Evolutionary conservation across 1,140 invertebrate genomes (phyloP).

Genomic region (Trypoxylus dichotomus): DNA sequence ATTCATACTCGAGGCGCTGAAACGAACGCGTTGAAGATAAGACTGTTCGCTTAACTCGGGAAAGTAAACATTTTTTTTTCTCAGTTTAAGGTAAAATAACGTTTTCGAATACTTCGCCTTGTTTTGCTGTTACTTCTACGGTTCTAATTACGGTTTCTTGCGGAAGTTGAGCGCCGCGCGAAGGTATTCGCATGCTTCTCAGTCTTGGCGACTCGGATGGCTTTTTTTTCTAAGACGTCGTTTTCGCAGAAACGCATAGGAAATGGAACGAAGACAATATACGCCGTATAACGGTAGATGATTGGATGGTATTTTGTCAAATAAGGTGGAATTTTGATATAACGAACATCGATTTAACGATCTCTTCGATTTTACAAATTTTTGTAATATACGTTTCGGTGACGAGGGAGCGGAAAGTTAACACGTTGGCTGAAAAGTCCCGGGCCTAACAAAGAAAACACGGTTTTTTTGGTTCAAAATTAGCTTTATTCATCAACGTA

Average conservation of each 20-base stretch:
- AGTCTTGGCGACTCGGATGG: not conserved
- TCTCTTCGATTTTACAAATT: too few relatives aligned
- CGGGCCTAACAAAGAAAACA: too few relatives aligned
- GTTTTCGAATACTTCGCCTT: not conserved
- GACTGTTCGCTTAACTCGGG: not conserved
- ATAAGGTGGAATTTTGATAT: too few relatives aligned
- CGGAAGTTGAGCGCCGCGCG: not conserved
- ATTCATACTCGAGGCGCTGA: not conserved
- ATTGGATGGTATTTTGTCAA: not conserved
- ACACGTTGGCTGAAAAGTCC: too few relatives aligned
- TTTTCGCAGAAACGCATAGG: not conserved
- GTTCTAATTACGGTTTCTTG: not conserved
- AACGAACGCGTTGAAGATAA: not conserved
- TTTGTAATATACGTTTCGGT: too few relatives aligned
- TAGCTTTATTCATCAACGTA: too few relatives aligned
- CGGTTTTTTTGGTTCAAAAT: too few relatives aligned
- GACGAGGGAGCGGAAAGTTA: too few relatives aligned
- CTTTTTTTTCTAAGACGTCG: not conserved
- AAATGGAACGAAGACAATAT: not conserved
- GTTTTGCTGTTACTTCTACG: constrained; percentile 2
- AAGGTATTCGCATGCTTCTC: not conserved
- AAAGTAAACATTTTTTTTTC: not conserved
- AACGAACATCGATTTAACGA: too few relatives aligned
- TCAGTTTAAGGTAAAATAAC: not conserved
- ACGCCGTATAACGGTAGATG: not conserved